phyloP scores from a whole-genome alignment of 2,113 vertebrate genomes.

The Albula glossodonta region DNA sequence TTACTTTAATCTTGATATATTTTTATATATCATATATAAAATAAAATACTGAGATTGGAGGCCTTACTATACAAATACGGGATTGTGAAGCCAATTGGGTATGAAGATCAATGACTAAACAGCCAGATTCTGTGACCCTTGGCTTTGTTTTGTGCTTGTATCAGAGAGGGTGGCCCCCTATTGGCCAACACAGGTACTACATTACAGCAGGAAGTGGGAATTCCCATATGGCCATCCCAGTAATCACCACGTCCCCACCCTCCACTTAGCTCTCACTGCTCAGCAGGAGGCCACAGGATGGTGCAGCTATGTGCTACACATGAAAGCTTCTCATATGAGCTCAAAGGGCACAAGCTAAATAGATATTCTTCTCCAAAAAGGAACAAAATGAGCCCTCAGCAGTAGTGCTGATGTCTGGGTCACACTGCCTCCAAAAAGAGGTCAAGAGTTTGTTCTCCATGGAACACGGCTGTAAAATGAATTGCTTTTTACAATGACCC shows the following conservation, averaged over 20 bases:
- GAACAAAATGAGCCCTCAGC: neutral
- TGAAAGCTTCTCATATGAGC: neutral
- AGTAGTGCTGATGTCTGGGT: neutral
- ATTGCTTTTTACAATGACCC: no score
- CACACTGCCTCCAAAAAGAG: neutral
- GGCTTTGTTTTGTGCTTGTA: neutral
- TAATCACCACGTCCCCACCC: neutral
- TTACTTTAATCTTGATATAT: no score
- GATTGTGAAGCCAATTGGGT: no score
- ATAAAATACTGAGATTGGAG: no score
- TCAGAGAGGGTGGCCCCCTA: neutral
- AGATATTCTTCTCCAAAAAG: neutral
- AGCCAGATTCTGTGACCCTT: neutral
- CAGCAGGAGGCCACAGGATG: neutral
- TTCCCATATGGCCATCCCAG: neutral
- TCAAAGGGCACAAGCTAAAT: neutral
- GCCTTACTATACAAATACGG: no score
- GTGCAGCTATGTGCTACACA: neutral
- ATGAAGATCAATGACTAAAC: neutral
- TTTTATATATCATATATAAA: no score
- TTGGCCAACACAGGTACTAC: neutral
- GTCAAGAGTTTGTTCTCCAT: neutral
- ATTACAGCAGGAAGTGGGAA: neutral
- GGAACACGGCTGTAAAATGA: neutral
- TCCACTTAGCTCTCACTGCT: neutral